Percentiles rank a stretch among this genome's conserved stretches.
phyloP scores from a whole-genome alignment of 2,888 invertebrate species.

The Argynnis bischoffii region DNA sequence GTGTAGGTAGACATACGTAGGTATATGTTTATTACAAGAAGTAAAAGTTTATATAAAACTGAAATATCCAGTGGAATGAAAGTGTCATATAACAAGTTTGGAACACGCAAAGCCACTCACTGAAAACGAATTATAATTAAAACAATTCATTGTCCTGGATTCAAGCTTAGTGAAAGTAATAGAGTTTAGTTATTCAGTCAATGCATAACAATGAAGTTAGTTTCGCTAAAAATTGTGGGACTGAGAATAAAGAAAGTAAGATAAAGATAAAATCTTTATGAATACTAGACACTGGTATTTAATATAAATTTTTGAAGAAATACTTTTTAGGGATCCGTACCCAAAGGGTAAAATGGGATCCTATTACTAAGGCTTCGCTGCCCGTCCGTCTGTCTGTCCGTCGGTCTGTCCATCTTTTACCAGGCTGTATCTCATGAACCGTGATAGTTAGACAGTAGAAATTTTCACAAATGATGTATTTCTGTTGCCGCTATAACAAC shows the following conservation, averaged over 20 bases:
- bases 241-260: conserved; percentile 12
- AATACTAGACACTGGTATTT: background rate
- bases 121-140: conserved; percentile 37
- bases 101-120: conserved; percentile 35
- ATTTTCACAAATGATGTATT: too few relatives aligned
- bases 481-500: too few relatives aligned
- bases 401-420: too few relatives aligned
- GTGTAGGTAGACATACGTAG: background rate
- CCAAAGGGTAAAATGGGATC: too few relatives aligned
- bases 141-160: conserved; percentile 37
- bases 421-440: too few relatives aligned
- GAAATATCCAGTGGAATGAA: conserved; percentile 23
- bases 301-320: background rate
- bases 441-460: too few relatives aligned
- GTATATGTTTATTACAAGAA: background rate
- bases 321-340: too few relatives aligned
- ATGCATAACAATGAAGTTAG: conserved; percentile 23
- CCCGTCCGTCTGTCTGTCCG: too few relatives aligned
- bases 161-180: conserved; percentile 37
- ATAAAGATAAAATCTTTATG: conserved; percentile 3
- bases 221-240: conserved; percentile 12
- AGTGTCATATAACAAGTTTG: conserved; percentile 33
- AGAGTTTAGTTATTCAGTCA: conserved; percentile 23
- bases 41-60: conserved; percentile 17
- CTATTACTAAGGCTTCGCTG: too few relatives aligned